Evolutionary conservation across 2,888 invertebrate genomes (phyloP), one percentile per base, ranked within the genome.

Genomic region (Nysson spinosus): DNA sequence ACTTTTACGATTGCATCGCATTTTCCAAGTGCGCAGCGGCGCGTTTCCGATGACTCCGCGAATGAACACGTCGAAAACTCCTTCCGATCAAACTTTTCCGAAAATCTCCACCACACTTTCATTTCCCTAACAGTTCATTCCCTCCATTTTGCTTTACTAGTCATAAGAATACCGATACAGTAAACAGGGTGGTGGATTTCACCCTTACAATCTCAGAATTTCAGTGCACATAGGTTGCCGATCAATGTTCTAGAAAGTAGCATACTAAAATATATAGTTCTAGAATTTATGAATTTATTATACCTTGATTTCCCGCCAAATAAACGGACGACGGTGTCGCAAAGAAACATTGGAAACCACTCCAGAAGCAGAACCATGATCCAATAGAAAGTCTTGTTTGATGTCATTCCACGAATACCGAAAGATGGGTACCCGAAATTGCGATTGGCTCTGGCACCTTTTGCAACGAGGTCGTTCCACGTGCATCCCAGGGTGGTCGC

Each of bases 391-490:
- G 67, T n/a, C 2, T 19, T 49, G 28, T 69, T 58, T 7, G 81
- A 74, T 12, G 82, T 83, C 58, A 85, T 84, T 19, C 85, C 85
- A 14, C 77, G 77, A 34, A 83, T 43, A 16, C 82, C 78, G 28
- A 85, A 85, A n/a, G 75, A 79, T 51, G 85, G 85, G 50, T 84
- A 85, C 35, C 72, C 60, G 57, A 81, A 85, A 42, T 78, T 79
- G 19, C 58, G 58, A 47, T 65, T 75, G 32, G 75, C 82, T 16
- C 72, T 65, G 7, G 35, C 22, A n/a, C 82, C 79, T 12, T 81
- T 80, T 20, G 72, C 55, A 37, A 83, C 71, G 37, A 85, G 67
- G 1, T 79, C 78, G 6, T 62, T 54, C 85, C 85, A 85, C n/a
- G 80, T 81, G 50, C 82, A 83, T 4, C 71, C 75, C 17, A 85